A percentile compares a stretch with the other conserved stretches of the same genome.
Conservation (phyloP, 2,113 vertebrate species). For the Microcebus jonahi region DNA sequence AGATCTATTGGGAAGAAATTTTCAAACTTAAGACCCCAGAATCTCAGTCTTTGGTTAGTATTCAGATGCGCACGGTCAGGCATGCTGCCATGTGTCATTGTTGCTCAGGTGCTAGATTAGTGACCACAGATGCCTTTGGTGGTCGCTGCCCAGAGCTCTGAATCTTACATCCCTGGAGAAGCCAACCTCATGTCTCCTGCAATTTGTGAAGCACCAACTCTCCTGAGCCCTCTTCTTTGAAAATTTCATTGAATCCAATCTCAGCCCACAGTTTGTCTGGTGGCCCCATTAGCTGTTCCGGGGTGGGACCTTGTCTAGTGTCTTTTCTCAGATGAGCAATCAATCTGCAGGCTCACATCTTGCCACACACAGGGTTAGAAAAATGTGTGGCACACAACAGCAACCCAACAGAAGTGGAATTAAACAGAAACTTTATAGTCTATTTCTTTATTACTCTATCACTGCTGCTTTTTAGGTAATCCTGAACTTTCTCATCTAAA, state of each 20-base stretch:
- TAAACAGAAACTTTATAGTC: neutral
- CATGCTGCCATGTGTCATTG: fast-evolving
- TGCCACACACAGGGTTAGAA: neutral
- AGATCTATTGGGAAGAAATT: neutral
- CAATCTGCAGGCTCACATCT: neutral
- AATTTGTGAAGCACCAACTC: neutral
- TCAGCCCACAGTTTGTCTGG: neutral
- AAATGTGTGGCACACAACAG: neutral
- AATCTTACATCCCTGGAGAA: too few species aligned
- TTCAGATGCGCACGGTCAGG: neutral
- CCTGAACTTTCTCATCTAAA: neutral
- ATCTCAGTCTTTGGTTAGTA: neutral
- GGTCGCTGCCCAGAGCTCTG: neutral
- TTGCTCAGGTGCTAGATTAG: neutral
- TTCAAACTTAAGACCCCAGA: neutral
- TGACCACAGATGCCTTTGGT: neutral
- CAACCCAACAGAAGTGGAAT: neutral
- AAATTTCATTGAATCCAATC: neutral
- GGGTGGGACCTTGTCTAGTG: fast-evolving
- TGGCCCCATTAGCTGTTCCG: neutral
- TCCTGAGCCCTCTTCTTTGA: neutral
- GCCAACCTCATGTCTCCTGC: neutral
- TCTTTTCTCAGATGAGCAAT: neutral
- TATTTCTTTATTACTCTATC: neutral
- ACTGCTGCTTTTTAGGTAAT: neutral